Base-by-base conservation (phyloP, 2,113 vertebrate genomes). In the Carassius auratus region DNA sequence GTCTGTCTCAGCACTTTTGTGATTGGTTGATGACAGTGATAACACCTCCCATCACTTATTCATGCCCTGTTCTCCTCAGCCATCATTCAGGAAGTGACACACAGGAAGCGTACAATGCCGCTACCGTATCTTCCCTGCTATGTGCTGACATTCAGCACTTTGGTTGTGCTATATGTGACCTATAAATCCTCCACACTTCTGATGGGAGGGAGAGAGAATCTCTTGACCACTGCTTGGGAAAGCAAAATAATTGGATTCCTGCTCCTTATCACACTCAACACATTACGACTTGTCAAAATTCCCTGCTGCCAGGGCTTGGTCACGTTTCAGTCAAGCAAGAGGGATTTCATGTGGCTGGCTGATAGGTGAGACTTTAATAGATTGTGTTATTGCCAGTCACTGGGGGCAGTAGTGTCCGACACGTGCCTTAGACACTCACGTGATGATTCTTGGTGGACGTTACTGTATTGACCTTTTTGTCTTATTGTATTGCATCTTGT, bases 191-290 rank as follows among this genome's bases (percentile, higher is more conserved):
- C 76, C 71, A 85, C 38, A 62, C 61, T 87, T 84, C 83, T 88
- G 84, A 85, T 86, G 84, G 81, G 77, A 82, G 75, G 76, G 84
- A 83, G 84, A 84, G 81, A 76, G 73, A 77, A 76, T 69, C 86
- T 86, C 77, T 80, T 87, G 81, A 81, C 86, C 83, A 84, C 80
- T 86, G 85, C 84, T 85, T 90, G 85, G 89, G 85, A 83, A 89
- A 83, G 78, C 88, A 87, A 90, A 91, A 88, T 91, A 91, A 91
- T 91, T 91, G 90, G 89, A 90, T 90, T 91, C 86, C 83, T 75
- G 87, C 87, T 87, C 84, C 89, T 87, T 90, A 90, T 90, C 88
- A 85, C 84, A 81, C 86, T 90, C 89, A 87, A 88, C 68, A 87
- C 89, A 88, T 84, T 89, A 89, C 84, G 79, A 85, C 81, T 88